A percentile compares a stretch with the other conserved stretches of the same genome.
Evolutionary conservation across 2,888 invertebrate genomes (phyloP).

Genomic region (Mimas tiliae): DNA sequence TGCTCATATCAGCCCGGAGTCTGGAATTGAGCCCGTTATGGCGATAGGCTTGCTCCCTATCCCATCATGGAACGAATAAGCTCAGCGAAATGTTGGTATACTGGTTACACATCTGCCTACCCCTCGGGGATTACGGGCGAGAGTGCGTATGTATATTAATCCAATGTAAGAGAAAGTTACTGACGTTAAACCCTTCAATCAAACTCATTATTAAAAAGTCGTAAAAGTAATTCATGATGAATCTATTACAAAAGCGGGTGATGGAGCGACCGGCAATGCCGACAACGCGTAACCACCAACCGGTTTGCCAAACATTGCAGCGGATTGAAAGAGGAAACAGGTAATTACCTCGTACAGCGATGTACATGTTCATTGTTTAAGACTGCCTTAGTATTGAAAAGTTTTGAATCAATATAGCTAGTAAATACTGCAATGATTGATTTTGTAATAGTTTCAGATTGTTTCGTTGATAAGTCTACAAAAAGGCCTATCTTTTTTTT

Average conservation of each 20-base stretch:
- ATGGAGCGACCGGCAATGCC: conserved; percentile 22
- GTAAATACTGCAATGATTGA: too few relatives aligned
- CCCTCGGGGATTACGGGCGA: too few relatives aligned
- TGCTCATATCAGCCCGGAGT: too few relatives aligned
- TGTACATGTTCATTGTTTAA: conserved; percentile 32
- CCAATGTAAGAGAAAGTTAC: neutral
- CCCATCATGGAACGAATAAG: too few relatives aligned
- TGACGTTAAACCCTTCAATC: neutral
- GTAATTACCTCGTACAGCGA: conserved; percentile 45
- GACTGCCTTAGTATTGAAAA: neutral
- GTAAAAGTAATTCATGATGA: neutral
- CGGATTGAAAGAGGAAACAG: conserved; percentile 48
- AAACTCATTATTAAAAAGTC: neutral
- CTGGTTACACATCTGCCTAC: too few relatives aligned
- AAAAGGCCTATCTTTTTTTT: too few relatives aligned
- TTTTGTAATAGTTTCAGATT: too few relatives aligned
- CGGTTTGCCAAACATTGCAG: conserved; percentile 45
- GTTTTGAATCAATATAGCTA: too few relatives aligned
- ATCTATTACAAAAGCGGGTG: conserved; percentile 5
- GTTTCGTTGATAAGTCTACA: too few relatives aligned
- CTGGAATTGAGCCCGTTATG: too few relatives aligned
- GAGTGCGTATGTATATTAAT: neutral
- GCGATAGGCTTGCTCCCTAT: too few relatives aligned
- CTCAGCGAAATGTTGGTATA: too few relatives aligned
- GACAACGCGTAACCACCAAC: conserved; percentile 38